Conservation (phyloP, 2,113 vertebrate genomes). For the Pomatostomus ruficeps region DNA sequence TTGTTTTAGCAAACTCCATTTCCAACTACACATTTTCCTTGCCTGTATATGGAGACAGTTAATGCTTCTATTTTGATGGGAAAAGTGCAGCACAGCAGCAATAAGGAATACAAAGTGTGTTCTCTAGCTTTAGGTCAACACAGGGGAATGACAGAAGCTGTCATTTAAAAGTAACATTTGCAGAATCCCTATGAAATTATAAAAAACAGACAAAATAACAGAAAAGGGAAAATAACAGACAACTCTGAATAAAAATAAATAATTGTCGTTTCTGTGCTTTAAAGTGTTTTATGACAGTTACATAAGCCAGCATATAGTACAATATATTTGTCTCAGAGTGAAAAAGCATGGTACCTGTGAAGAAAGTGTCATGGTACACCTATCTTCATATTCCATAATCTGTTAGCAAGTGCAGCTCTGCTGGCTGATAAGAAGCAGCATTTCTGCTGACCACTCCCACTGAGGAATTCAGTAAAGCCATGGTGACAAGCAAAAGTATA, state of each 20-base stretch:
- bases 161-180: neutral
- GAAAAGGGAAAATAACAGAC: neutral
- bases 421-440: neutral
- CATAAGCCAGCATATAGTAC: neutral
- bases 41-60: neutral
- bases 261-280: neutral
- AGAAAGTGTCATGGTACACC: neutral
- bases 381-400: neutral
- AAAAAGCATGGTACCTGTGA: neutral
- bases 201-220: neutral
- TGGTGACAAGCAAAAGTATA: neutral
- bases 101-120: neutral
- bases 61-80: neutral
- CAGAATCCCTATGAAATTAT: neutral
- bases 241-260: neutral
- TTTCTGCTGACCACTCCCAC: neutral
- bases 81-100: neutral
- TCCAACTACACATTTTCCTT: neutral
- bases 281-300: neutral
- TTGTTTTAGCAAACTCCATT: neutral
- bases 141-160: neutral
- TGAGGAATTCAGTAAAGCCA: neutral
- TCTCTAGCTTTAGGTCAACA: neutral
- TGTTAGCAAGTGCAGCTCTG: neutral
- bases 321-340: slow-evolving; percentile 1